These are phyloP conservation scores for Hyposoter didymator DNA, from an alignment of 2,888 invertebrate species.

Conservation along the genomic window DNA sequence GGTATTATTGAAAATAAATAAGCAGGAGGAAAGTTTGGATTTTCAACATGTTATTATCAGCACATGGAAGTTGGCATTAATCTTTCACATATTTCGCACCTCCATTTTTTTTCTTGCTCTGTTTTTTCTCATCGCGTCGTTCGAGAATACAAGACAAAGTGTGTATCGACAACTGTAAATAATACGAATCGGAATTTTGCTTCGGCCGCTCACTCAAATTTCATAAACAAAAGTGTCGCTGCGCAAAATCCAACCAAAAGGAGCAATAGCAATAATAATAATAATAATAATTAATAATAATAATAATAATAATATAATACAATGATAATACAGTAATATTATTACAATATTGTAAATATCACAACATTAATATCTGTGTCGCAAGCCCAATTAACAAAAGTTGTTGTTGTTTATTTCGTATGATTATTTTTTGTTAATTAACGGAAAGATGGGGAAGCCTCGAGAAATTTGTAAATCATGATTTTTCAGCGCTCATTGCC, in stretches of 20 bases:
- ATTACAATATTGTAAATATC: slow-evolving; percentile 83
- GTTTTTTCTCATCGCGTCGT: slow-evolving; percentile 61
- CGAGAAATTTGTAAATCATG: slow-evolving; percentile 9
- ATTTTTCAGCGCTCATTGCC: not conserved
- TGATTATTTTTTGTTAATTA: slow-evolving; percentile 44
- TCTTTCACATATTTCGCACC: slow-evolving; percentile 71
- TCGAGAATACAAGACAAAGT: slow-evolving; percentile 76
- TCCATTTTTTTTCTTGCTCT: not conserved
- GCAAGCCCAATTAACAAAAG: slow-evolving; percentile 75
- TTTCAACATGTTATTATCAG: slow-evolving; percentile 83
- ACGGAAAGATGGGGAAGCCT: slow-evolving; percentile 1
- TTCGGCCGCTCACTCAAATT: slow-evolving; percentile 41
- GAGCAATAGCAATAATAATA: slow-evolving; percentile 64
- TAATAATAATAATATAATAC: slow-evolving; percentile 75
- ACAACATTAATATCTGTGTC: slow-evolving; percentile 82
- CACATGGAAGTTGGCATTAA: slow-evolving; percentile 80
- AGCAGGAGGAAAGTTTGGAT: slow-evolving; percentile 66
- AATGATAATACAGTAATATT: slow-evolving; percentile 81
- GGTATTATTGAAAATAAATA: not conserved
- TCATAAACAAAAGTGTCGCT: slow-evolving; percentile 48
- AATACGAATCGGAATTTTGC: slow-evolving; percentile 64
- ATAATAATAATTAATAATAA: slow-evolving; percentile 50
- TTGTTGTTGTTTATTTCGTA: slow-evolving; percentile 39
- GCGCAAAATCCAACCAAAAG: slow-evolving; percentile 69
- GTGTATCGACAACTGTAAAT: slow-evolving; percentile 79